Base-by-base conservation (phyloP, 2,113 vertebrate genomes). In the Brachypteracias leptosomus region DNA sequence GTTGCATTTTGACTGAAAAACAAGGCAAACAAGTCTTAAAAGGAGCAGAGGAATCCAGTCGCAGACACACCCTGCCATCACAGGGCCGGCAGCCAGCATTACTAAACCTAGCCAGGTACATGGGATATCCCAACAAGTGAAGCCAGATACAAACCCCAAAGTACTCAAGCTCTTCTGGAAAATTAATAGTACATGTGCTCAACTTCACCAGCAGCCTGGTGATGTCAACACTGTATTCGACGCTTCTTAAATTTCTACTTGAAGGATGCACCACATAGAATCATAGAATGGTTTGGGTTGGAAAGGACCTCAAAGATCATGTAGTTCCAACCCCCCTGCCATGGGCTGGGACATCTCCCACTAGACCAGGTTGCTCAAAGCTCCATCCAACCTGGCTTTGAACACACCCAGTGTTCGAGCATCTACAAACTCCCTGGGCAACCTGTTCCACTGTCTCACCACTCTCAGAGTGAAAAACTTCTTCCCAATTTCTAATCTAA, bases 171-270 rank as follows among this genome's bases (percentile, higher is more conserved):
- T 62, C 7, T 44, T 44, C 55, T 42, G 14, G 33, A 84, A 51
- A 57, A 14, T 0, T 1, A 77, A 38, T 47, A 17, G 7, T 2
- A 1, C 6, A 1, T 13, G 16, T 5, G 35, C 22, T 40, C 20
- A 19, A 24, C 47, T 13, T 54, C 29, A 20, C 25, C 36, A 33
- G 31, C 36, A 31, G 21, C 46, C 62, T 21, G 19, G 4, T 2
- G 19, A 72, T 6, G 42, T 44, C 79, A 33, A 25, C 11, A 5
- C 47, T 3, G 2, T 4, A 24, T 6, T 58, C 6, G 14, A 72
- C 14, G 10, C 28, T 9, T 79, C 12, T 12, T 6, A 7, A 11
- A 3, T 19, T 44, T 24, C 14, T 17, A 5, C 13, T 10, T 1
- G 25, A 16, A 42, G 59, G 15, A n/a, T 1, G 24, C 61, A 20